Base-by-base conservation (phyloP, 2,888 invertebrate species). In the Ischnura elegans region DNA sequence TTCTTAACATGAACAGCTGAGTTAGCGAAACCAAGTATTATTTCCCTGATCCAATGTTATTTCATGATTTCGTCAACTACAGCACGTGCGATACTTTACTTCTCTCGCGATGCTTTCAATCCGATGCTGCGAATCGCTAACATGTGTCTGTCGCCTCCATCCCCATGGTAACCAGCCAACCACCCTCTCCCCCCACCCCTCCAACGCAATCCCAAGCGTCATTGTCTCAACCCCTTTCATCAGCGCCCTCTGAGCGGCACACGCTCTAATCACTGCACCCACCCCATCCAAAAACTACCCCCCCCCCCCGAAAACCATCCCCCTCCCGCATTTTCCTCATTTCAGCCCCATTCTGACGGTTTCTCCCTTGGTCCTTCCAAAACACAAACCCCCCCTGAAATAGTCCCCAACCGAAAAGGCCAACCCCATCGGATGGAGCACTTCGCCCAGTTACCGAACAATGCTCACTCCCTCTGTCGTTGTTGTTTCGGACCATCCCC, bases 151-250 rank as follows among this genome's bases (percentile, higher is more conserved):
- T 36, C 36, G 76, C 16, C 90, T 45, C 66, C n/a, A 90, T 90
- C 90, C 43, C 90, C 90, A 90, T 90, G 61, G 90, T 90, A 61
- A 90, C 90, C 90, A 61, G 29, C 36, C 76, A 8, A 29, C 76
- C 76, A 13, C 76, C 1, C 36, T 76, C 36, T 47, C 51, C 47
- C 85, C 8, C 85, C 43, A 4, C n/a, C 25, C 45, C 46, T 19
- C 86, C 43, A 0, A 25, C 90, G 36, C 87, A 87, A 87, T 87
- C 36, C 87, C 21, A 43, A 5, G 42, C 42, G 0, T n/a, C 90
- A 90, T 90, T 90, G 90, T 90, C 90, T 90, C 90, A 51, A 87
- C 55, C 87, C 87, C 87, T 87, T 87, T 87, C 87, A 87, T 87
- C 87, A 87, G 6, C 43, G 66, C 90, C 47, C 76, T 6, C 36